These are phyloP conservation scores for Apostichopus parvimensis DNA, from an alignment of 35 echinoderm and acorn worm genomes.

Conservation along the genomic window DNA sequence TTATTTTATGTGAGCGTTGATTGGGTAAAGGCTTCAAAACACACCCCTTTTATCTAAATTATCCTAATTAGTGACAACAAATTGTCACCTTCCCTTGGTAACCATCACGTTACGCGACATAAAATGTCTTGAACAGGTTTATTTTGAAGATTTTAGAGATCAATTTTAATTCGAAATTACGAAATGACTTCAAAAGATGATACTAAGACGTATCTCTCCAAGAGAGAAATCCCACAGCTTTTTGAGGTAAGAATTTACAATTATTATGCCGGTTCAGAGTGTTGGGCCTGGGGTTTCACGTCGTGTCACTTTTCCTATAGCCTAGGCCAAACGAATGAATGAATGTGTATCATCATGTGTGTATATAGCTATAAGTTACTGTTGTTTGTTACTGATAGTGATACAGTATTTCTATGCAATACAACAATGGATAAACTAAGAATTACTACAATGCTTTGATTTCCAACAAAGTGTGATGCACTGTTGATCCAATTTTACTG, in stretches of 20 bases:
- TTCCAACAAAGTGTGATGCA: too few species aligned
- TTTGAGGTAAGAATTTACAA: conserved; percentile 81
- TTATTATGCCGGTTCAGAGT: not conserved
- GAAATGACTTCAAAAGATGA: conserved; percentile 81
- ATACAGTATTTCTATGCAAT: too few species aligned
- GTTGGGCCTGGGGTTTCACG: not conserved
- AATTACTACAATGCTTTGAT: too few species aligned
- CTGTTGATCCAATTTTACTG: too few species aligned
- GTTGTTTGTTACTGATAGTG: too few species aligned
- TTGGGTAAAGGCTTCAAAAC: not conserved
- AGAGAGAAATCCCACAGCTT: conserved; percentile 93
- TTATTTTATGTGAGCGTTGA: not conserved
- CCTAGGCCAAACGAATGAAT: not conserved
- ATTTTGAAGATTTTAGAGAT: not conserved
- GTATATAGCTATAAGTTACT: not conserved
- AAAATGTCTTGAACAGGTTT: not conserved
- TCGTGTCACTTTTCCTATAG: not conserved
- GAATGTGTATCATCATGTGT: not conserved
- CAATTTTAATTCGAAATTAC: not conserved
- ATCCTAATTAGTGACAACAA: conserved; percentile 24
- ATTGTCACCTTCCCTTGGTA: conserved; percentile 30
- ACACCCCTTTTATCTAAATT: not conserved
- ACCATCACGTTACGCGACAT: conserved; percentile 17
- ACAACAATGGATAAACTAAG: too few species aligned
- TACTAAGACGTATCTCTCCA: conserved; percentile 91